phyloP scores from a whole-genome alignment of 2,888 invertebrate species.

The Rhamnusium bicolor region DNA sequence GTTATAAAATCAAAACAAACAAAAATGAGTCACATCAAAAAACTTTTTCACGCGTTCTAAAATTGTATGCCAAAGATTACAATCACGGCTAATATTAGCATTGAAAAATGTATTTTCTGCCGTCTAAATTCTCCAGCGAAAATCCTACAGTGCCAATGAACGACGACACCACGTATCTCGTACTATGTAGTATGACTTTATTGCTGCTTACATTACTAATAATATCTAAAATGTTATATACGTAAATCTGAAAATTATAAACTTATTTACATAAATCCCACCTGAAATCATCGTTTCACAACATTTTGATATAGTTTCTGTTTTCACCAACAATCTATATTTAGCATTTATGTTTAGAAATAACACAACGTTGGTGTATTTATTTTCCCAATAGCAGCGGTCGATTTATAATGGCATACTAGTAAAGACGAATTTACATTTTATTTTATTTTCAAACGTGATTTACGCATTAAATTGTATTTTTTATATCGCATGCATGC shows the following conservation, averaged over 20 bases:
- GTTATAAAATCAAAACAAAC: neutral
- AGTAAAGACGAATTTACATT: neutral
- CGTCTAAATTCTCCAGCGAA: neutral
- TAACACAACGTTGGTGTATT: conserved; percentile 9
- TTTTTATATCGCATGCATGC: neutral
- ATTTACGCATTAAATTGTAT: neutral
- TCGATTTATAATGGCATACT: conserved; percentile 10
- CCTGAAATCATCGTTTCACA: conserved; percentile 6
- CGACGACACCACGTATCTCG: neutral
- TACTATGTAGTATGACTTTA: neutral
- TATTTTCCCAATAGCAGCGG: conserved; percentile 16
- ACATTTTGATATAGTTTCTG: conserved; percentile 11
- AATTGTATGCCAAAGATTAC: neutral
- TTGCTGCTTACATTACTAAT: neutral
- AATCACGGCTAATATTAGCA: neutral
- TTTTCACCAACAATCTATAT: conserved; percentile 21
- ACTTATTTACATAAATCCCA: neutral
- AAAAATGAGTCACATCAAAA: neutral
- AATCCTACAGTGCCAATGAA: neutral
- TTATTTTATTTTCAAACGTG: neutral
- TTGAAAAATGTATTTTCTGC: neutral
- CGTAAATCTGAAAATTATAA: conserved; percentile 6
- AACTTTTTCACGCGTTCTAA: neutral
- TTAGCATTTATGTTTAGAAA: conserved; percentile 24
- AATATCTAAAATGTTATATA: neutral